A percentile compares a stretch with the other conserved stretches of the same genome.
These are phyloP conservation scores for Cydia amplana DNA, from an alignment of 1,140 invertebrate species.

Conservation along the genomic window DNA sequence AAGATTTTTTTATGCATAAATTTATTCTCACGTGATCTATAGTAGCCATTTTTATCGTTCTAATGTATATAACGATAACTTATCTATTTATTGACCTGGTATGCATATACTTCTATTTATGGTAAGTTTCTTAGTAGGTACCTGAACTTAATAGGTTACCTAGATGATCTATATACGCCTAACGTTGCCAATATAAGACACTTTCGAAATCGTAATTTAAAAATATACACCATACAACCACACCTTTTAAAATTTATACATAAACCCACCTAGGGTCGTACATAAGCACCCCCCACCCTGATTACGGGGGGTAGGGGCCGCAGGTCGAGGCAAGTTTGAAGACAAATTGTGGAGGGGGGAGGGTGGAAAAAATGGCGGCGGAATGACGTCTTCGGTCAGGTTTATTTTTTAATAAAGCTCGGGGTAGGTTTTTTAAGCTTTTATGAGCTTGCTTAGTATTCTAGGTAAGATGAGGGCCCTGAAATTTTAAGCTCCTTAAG, in stretches of 20 bases:
- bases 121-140: no score
- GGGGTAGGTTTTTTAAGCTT: constrained; percentile 5
- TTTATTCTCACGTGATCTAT: no score
- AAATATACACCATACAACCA: background rate
- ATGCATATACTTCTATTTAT: no score
- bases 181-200: background rate
- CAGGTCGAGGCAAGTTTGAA: constrained; percentile 51
- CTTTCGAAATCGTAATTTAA: background rate
- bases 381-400: constrained; percentile 40
- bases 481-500: background rate
- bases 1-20: no score
- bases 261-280: constrained; percentile 51
- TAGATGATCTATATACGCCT: no score
- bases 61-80: no score
- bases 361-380: constrained; percentile 58
- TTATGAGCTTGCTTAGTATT: constrained; percentile 11
- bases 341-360: constrained; percentile 52
- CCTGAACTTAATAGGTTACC: no score
- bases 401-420: constrained; percentile 36
- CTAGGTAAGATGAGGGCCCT: background rate
- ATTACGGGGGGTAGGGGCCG: constrained; percentile 37
- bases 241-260: constrained; percentile 20
- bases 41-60: no score
- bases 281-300: constrained; percentile 22
- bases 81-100: no score